Evolutionary conservation across 2,113 vertebrate species (phyloP).

Genomic region (Silurus glanis): DNA sequence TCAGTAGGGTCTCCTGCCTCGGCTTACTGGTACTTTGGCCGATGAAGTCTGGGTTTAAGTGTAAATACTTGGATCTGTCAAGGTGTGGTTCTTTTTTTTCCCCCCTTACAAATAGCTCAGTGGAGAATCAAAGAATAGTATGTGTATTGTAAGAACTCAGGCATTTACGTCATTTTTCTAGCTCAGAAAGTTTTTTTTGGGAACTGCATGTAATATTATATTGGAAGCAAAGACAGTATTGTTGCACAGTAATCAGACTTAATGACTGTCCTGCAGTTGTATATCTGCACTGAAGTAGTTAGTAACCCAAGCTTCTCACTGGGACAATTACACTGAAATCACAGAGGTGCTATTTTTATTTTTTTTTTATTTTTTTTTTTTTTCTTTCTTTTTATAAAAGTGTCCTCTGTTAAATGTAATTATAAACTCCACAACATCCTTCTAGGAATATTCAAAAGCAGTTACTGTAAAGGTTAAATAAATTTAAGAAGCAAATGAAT

Average conservation of each 20-base stretch:
- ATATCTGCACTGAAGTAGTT: constrained; percentile 6
- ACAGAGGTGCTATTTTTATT: constrained; percentile 4
- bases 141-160: neutral
- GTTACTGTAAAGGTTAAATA: constrained; percentile 13
- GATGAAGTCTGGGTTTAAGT: neutral
- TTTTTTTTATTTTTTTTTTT: too few relatives aligned
- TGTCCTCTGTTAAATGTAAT: neutral
- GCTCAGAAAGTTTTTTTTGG: neutral
- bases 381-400: constrained; percentile 7
- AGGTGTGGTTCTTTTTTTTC: neutral
- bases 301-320: constrained; percentile 31
- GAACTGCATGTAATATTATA: neutral
- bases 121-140: neutral
- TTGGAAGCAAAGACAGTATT: neutral
- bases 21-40: neutral
- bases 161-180: neutral
- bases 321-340: constrained; percentile 13
- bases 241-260: neutral
- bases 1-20: neutral
- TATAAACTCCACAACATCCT: constrained; percentile 20
- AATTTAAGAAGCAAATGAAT: neutral
- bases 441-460: constrained; percentile 34
- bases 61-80: neutral
- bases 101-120: neutral
- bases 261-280: neutral